Evolutionary conservation across 2,113 vertebrate species (phyloP).

Genomic region (Protobothrops mucrosquamatus): DNA sequence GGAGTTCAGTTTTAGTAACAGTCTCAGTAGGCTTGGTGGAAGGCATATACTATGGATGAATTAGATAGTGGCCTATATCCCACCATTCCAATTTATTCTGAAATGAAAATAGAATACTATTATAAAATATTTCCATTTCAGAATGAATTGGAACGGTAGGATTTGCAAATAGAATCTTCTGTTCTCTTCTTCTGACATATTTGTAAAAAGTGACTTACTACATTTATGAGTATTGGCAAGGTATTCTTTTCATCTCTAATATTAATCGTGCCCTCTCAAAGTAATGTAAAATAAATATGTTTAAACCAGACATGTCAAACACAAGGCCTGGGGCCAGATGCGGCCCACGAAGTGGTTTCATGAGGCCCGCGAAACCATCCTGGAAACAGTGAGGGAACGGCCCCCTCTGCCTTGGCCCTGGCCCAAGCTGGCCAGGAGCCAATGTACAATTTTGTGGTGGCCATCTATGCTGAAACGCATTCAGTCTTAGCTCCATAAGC

Average conservation of each 20-base stretch:
- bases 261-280: neutral
- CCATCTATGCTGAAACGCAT: too few relatives aligned
- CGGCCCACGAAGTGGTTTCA: too few relatives aligned
- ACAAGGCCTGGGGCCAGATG: too few relatives aligned
- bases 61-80: neutral
- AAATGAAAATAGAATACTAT: neutral
- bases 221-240: neutral
- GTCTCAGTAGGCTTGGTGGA: neutral
- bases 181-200: neutral
- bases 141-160: neutral
- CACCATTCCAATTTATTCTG: neutral
- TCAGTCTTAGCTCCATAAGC: too few relatives aligned
- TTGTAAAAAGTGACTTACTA: neutral
- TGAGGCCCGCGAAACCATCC: too few relatives aligned
- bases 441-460: too few relatives aligned
- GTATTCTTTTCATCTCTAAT: neutral
- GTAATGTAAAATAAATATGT: neutral
- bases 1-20: conserved; percentile 24
- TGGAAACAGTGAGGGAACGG: too few relatives aligned
- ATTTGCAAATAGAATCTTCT: neutral
- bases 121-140: neutral
- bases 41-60: neutral
- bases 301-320: neutral
- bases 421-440: too few relatives aligned
- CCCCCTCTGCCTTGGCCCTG: too few relatives aligned